These are phyloP conservation scores for Aphaenogaster rudis DNA, from an alignment of 1,140 invertebrate genomes.

Conservation along the genomic window DNA sequence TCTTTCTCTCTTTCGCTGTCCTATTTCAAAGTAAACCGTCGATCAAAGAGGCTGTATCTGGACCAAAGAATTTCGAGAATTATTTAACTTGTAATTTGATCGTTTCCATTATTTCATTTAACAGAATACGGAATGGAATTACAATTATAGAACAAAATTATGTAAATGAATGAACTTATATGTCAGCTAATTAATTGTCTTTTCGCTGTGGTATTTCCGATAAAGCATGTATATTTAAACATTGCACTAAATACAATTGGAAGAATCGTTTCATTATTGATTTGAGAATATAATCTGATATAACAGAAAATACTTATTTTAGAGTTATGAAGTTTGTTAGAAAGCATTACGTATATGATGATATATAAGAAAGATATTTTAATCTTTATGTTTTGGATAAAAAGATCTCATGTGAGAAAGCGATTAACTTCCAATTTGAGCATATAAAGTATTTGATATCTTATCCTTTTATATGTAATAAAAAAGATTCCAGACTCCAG, in stretches of 20 bases:
- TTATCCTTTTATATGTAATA: not conserved
- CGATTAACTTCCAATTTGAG: not conserved
- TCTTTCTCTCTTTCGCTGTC: not conserved
- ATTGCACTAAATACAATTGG: not conserved
- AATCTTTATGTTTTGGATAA: not conserved
- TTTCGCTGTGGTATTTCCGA: not conserved
- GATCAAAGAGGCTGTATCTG: not conserved
- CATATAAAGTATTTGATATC: not conserved
- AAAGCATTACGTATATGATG: not conserved
- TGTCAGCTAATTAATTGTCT: not conserved
- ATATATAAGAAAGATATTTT: not conserved
- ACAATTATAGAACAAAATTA: not conserved
- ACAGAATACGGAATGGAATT: not conserved
- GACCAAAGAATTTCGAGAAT: not conserved
- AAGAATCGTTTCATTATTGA: not conserved
- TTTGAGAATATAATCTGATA: not conserved
- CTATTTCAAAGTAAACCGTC: conserved; percentile 4
- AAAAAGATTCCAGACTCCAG: not conserved
- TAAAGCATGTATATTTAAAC: not conserved
- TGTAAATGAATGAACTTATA: not conserved
- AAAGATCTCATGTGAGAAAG: not conserved
- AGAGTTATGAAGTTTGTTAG: too few relatives aligned
- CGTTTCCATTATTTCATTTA: not conserved
- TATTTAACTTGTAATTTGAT: conserved; percentile 2
- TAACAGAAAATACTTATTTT: too few relatives aligned